Evolutionary conservation across 2,888 invertebrate genomes (phyloP).

Genomic region (Drosophila meridiana): DNA sequence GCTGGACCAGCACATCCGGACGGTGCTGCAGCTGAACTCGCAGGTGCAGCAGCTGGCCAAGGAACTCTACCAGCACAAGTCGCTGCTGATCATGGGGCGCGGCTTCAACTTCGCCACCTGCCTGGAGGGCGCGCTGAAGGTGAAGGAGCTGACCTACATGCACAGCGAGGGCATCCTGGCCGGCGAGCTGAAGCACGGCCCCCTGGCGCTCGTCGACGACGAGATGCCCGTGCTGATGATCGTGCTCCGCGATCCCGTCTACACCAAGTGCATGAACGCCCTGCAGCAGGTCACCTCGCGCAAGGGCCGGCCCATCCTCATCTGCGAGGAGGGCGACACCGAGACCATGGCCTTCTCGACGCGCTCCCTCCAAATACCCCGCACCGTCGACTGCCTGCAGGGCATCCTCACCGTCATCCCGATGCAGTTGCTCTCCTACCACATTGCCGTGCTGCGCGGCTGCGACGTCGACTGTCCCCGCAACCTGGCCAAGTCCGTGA

Average conservation of each 20-base stretch:
- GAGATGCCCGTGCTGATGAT: constrained; percentile 99
- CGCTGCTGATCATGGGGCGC: constrained; percentile 98
- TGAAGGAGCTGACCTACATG: constrained; percentile 99
- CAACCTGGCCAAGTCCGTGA: constrained; percentile 99
- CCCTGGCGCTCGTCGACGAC: constrained; percentile 97
- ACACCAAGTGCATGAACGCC: constrained; percentile 98
- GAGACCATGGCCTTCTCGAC: constrained; percentile 93
- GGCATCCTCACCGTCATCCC: constrained; percentile 98
- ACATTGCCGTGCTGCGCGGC: constrained; percentile 97
- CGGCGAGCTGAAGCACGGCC: constrained; percentile 99
- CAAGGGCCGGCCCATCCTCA: constrained; percentile 96
- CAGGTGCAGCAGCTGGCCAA: constrained; percentile 94
- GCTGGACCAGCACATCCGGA: constrained; percentile 93
- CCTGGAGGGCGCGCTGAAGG: constrained; percentile 97
- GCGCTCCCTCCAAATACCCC: constrained; percentile 93
- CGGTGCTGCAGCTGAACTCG: constrained; percentile 93
- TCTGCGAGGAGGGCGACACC: constrained; percentile 96
- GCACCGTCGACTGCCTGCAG: constrained; percentile 97
- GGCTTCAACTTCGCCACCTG: constrained; percentile 99
- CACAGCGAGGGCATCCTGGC: constrained; percentile 99
- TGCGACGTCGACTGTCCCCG: constrained; percentile 99
- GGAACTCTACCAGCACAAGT: constrained; percentile 97
- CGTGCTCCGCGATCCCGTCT: constrained; percentile 97
- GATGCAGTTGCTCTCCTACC: constrained; percentile 98
- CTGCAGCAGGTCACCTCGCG: constrained; percentile 97